phyloP scores from a whole-genome alignment of 2,888 invertebrate genomes.

The Drosophila koepferae region DNA sequence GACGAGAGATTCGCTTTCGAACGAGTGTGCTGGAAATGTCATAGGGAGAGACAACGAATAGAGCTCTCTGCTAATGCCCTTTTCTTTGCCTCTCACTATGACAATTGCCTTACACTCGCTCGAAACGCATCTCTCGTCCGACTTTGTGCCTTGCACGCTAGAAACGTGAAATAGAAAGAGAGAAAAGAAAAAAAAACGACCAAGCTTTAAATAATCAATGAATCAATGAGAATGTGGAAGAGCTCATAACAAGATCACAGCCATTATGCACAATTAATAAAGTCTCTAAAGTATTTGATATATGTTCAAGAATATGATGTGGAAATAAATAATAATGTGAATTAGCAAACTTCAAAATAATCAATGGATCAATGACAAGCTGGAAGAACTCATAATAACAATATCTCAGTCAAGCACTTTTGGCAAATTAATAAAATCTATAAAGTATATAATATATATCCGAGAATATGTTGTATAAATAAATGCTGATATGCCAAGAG shows the following conservation, averaged over 20 bases:
- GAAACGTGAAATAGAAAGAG: no score
- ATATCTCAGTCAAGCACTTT: background rate
- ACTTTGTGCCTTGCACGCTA: no score
- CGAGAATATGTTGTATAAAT: constrained; percentile 3
- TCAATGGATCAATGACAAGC: background rate
- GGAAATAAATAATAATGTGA: constrained; percentile 9
- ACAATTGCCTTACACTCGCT: no score
- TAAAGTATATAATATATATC: background rate
- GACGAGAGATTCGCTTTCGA: no score
- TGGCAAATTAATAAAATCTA: background rate
- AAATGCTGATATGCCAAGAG: constrained; percentile 11
- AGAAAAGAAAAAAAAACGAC: no score
- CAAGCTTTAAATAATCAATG: background rate
- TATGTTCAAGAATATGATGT: background rate
- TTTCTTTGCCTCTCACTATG: no score
- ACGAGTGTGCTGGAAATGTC: no score
- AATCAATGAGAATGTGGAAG: background rate
- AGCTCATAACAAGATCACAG: background rate
- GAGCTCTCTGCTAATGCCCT: no score
- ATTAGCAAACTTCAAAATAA: background rate
- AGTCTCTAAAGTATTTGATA: background rate
- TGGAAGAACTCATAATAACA: background rate
- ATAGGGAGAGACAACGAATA: no score
- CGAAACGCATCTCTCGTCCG: no score
- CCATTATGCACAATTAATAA: no score